Evolutionary conservation across 1,140 invertebrate species (phyloP).

Genomic region (Heliconius melpomene): DNA sequence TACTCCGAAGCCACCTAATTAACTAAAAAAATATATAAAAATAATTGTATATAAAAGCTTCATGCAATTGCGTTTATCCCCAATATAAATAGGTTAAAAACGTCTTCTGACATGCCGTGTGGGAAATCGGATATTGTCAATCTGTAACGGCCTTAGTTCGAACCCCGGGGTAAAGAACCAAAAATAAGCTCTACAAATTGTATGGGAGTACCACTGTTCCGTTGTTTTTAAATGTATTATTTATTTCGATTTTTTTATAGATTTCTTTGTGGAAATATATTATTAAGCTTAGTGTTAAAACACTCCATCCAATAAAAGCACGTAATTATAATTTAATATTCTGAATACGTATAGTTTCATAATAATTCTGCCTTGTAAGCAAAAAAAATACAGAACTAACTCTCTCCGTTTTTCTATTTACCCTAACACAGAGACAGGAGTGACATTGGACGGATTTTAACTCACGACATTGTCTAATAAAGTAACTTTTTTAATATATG

Average conservation of each 20-base stretch:
- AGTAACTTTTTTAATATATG: not conserved
- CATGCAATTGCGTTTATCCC: not conserved
- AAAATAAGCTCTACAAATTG: slow-evolving; percentile 3
- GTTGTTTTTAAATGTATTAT: not conserved
- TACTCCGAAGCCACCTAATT: no score
- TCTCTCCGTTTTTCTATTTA: no score
- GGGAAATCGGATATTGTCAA: slow-evolving; percentile 6
- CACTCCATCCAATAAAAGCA: no score
- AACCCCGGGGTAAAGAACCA: not conserved
- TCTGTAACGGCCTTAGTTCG: slow-evolving; percentile 5
- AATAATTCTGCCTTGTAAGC: no score
- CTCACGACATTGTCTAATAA: no score
- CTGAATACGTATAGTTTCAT: no score
- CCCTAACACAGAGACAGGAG: no score
- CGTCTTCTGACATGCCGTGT: not conserved
- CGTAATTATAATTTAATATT: no score
- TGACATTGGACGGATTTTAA: no score
- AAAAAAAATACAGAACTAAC: no score
- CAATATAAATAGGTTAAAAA: not conserved
- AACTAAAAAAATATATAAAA: not conserved
- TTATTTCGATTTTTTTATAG: not conserved
- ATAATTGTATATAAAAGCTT: not conserved
- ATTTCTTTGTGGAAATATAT: no score
- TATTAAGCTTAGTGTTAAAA: no score
- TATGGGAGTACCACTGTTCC: not conserved